Percentiles rank a stretch among this genome's conserved stretches.
Evolutionary conservation across 2,113 vertebrate genomes (phyloP).

Genomic region (Microcebus tavaratra): DNA sequence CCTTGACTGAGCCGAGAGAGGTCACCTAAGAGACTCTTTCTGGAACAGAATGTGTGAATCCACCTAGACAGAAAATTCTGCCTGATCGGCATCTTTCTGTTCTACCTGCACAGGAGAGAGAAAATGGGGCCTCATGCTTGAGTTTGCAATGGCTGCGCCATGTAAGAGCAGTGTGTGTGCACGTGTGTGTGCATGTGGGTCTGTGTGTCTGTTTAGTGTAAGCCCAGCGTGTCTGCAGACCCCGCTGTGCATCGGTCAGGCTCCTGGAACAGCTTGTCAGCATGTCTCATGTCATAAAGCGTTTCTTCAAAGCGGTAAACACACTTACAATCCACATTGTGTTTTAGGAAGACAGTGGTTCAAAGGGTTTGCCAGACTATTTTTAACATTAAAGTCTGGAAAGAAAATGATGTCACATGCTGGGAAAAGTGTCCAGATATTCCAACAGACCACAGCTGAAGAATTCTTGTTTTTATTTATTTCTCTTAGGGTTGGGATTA

Average conservation of each 20-base stretch:
- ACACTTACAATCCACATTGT: constrained; percentile 10
- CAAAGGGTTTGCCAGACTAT: constrained; percentile 37
- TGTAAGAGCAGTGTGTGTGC: not conserved
- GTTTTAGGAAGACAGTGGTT: constrained; percentile 32
- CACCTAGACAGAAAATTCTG: not conserved
- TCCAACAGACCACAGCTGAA: not conserved
- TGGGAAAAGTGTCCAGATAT: constrained; percentile 18
- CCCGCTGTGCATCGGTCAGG: not conserved
- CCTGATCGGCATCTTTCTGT: not conserved
- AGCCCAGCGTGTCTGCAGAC: not conserved
- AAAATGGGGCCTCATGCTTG: not conserved
- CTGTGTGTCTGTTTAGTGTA: not conserved
- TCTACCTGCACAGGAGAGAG: not conserved
- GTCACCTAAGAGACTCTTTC: not conserved
- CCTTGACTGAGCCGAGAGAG: not conserved
- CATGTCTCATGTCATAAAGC: not conserved
- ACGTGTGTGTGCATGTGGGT: not conserved
- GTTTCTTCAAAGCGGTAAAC: constrained; percentile 41
- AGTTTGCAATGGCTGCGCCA: not conserved
- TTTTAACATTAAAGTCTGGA: constrained; percentile 48
- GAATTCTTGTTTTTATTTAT: constrained; percentile 22
- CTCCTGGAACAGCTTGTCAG: not conserved
- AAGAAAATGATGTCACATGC: constrained; percentile 50
- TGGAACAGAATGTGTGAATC: not conserved
- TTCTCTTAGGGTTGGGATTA: not conserved